Evolutionary conservation across 2,113 vertebrate genomes (phyloP).

Genomic region (Myrmophylax atrothorax): DNA sequence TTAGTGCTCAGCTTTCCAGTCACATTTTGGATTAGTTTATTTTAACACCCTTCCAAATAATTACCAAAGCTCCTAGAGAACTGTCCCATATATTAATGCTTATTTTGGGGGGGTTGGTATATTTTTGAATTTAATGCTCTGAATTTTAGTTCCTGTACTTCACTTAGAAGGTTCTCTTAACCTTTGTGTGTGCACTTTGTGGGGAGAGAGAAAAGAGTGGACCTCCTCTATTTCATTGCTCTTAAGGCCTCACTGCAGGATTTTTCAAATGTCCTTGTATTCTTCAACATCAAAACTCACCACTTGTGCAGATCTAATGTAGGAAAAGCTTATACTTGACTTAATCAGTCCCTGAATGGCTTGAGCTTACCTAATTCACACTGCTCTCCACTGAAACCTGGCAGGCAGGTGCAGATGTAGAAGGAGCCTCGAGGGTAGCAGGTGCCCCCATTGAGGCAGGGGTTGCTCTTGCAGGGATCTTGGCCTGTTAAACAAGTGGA

Average conservation of each 20-base stretch:
- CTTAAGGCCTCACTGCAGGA: background rate
- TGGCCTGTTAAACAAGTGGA: conserved; percentile 74
- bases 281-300: background rate
- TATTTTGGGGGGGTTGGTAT: background rate
- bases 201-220: background rate
- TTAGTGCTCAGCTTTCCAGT: background rate
- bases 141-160: background rate
- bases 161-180: background rate
- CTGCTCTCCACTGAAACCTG: conserved; percentile 87
- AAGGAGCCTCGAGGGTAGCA: conserved; percentile 82
- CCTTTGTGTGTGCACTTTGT: accelerated
- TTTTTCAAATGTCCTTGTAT: background rate
- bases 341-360: background rate
- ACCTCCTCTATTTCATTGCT: background rate
- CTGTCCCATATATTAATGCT: background rate
- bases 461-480: conserved; percentile 82
- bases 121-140: background rate
- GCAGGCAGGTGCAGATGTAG: conserved; percentile 86
- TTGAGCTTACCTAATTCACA: conserved; percentile 89
- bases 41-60: background rate
- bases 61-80: background rate
- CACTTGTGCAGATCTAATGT: background rate
- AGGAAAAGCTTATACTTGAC: background rate
- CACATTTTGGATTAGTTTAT: background rate
- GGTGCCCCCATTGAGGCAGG: conserved; percentile 89